These are phyloP conservation scores for Discoglossus pictus DNA, from an alignment of 2,797 vertebrate genomes.

Conservation along the genomic window DNA sequence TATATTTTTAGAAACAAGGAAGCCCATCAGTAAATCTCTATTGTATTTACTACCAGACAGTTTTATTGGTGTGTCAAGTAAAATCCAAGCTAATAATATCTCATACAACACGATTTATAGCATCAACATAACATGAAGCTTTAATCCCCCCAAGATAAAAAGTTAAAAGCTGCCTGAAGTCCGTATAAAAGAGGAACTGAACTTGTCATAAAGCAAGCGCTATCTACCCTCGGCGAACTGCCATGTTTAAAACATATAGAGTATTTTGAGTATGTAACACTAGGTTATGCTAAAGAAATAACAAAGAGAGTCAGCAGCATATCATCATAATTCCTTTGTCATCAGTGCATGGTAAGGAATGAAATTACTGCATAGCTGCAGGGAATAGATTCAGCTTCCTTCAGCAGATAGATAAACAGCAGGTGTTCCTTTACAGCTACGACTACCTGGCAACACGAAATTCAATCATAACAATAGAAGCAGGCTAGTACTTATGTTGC, in stretches of 20 bases:
- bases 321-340: no score
- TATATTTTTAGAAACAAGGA: not conserved
- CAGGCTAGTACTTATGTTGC: no score
- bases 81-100: conserved; percentile 24
- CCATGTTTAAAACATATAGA: not conserved
- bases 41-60: not conserved
- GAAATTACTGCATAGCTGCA: no score
- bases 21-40: not conserved
- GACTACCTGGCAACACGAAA: no score
- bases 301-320: conserved; percentile 4
- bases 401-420: no score
- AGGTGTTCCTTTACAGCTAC: no score
- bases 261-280: not conserved
- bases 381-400: no score
- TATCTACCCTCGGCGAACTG: not conserved
- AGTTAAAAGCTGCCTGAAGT: conserved; percentile 4
- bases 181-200: conserved; percentile 14
- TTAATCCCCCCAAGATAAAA: conserved; percentile 5
- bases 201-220: conserved; percentile 15
- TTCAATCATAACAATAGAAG: no score
- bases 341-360: no score
- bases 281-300: not conserved
- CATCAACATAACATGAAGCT: conserved; percentile 30
- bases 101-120: conserved; percentile 28
- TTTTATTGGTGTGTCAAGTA: conserved; percentile 1